These are phyloP conservation scores for Cyrtorhinus lividipennis DNA, from an alignment of 1,140 invertebrate species.

Conservation along the genomic window DNA sequence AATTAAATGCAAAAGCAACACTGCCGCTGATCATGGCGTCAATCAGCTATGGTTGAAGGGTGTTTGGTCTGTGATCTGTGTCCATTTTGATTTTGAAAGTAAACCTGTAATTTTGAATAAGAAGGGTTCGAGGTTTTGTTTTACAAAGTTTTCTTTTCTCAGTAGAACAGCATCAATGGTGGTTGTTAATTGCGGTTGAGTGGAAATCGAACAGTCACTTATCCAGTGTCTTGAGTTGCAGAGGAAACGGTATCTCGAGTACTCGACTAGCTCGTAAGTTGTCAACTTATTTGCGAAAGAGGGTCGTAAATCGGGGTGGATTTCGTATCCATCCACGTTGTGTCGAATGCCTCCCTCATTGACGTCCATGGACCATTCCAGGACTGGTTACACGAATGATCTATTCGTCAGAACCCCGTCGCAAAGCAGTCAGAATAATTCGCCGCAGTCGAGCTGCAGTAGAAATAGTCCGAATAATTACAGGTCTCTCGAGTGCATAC, in stretches of 20 bases:
- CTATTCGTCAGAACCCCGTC: constrained; percentile 10
- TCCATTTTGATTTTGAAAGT: no score
- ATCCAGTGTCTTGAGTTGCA: background rate
- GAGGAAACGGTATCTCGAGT: background rate
- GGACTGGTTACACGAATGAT: constrained; percentile 19
- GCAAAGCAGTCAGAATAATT: constrained; percentile 15
- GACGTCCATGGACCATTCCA: constrained; percentile 30
- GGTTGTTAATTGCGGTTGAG: no score
- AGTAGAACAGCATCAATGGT: no score
- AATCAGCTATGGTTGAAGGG: no score
- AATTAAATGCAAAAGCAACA: no score
- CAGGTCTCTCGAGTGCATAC: background rate
- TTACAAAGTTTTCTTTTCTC: no score
- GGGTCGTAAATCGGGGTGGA: constrained; percentile 19
- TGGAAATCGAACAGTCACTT: no score
- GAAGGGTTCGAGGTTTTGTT: no score
- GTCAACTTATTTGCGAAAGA: background rate
- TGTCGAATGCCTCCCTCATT: constrained; percentile 30
- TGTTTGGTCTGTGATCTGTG: no score
- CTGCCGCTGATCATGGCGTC: no score
- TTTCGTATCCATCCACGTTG: constrained; percentile 24
- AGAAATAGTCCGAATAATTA: background rate
- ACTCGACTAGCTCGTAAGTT: background rate
- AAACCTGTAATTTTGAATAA: no score
- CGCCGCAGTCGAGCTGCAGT: constrained; percentile 15